Evolutionary conservation across 2,797 vertebrate genomes (phyloP).

Genomic region (Alcedo atthis): DNA sequence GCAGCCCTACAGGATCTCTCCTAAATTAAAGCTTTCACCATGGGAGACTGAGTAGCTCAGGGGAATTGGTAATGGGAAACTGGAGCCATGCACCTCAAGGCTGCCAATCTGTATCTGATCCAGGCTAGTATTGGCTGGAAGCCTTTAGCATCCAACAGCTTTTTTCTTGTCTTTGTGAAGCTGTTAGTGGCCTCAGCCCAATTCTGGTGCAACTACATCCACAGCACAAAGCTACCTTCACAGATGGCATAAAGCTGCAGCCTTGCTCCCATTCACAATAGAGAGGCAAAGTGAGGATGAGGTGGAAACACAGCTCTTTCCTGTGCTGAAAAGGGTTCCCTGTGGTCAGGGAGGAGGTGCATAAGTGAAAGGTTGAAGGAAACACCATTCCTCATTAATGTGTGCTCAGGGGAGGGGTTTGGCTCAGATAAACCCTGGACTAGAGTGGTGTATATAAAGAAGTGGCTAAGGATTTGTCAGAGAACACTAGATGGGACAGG

Average conservation of each 20-base stretch:
- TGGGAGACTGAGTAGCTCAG: not conserved
- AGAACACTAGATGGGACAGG: not conserved
- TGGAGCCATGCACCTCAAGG: not conserved
- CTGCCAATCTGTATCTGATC: constrained; percentile 46
- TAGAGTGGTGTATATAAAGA: not conserved
- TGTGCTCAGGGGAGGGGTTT: not conserved
- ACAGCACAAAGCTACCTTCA: constrained; percentile 39
- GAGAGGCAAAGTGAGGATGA: not conserved
- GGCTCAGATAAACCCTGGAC: not conserved
- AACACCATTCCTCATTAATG: not conserved
- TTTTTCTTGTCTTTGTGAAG: constrained; percentile 61
- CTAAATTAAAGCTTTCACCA: constrained; percentile 52
- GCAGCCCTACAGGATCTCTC: not conserved
- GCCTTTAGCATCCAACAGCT: constrained; percentile 53
- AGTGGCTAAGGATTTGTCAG: not conserved
- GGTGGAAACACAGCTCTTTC: not conserved
- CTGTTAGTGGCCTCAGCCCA: constrained; percentile 18
- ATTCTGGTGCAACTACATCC: constrained; percentile 50
- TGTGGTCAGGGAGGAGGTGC: not conserved
- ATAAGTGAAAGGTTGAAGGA: not conserved
- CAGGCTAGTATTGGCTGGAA: constrained; percentile 24
- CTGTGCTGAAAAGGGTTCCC: not conserved
- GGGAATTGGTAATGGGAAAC: constrained; percentile 30
- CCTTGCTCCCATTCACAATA: not conserved
- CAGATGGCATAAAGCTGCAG: constrained; percentile 2